Conservation (phyloP, 2,113 vertebrate species). For the Coreoperca whiteheadi region DNA sequence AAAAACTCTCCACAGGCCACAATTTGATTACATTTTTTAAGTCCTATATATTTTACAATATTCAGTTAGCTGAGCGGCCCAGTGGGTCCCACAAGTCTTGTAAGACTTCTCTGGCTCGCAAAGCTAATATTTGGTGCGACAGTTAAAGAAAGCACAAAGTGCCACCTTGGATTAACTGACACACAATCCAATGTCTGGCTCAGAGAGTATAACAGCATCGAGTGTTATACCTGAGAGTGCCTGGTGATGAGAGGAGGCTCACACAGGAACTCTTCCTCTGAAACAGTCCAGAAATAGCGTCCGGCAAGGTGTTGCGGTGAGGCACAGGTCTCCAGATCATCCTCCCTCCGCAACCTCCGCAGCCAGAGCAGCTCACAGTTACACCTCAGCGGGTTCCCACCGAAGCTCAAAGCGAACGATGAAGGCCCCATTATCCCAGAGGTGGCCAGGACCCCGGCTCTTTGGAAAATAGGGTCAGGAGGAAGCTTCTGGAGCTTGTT, state of each 20-base stretch:
- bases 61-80: slow-evolving; percentile 34
- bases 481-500: slow-evolving; percentile 99
- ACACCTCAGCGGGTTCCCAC: slow-evolving; percentile 97
- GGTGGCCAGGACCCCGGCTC: slow-evolving; percentile 94
- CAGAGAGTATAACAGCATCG: background rate
- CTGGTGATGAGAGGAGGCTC: slow-evolving; percentile 98
- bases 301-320: slow-evolving; percentile 93
- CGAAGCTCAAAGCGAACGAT: slow-evolving; percentile 95
- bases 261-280: slow-evolving; percentile 97
- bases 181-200: slow-evolving; percentile 15
- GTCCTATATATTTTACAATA: slow-evolving; percentile 42
- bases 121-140: slow-evolving; percentile 61
- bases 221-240: slow-evolving; percentile 87
- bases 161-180: slow-evolving; percentile 50
- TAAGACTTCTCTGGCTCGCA: slow-evolving; percentile 36
- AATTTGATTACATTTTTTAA: slow-evolving; percentile 46
- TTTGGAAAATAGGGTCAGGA: slow-evolving; percentile 95
- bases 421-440: slow-evolving; percentile 93
- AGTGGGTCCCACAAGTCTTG: slow-evolving; percentile 25
- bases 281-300: slow-evolving; percentile 98
- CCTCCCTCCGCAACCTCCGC: slow-evolving; percentile 91
- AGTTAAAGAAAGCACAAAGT: slow-evolving; percentile 44
- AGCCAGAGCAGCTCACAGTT: slow-evolving; percentile 99
- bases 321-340: slow-evolving; percentile 97
- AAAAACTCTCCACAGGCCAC: slow-evolving; percentile 29